Base-by-base conservation (phyloP, 1,140 invertebrate species). In the Tetragonula clypearis region DNA sequence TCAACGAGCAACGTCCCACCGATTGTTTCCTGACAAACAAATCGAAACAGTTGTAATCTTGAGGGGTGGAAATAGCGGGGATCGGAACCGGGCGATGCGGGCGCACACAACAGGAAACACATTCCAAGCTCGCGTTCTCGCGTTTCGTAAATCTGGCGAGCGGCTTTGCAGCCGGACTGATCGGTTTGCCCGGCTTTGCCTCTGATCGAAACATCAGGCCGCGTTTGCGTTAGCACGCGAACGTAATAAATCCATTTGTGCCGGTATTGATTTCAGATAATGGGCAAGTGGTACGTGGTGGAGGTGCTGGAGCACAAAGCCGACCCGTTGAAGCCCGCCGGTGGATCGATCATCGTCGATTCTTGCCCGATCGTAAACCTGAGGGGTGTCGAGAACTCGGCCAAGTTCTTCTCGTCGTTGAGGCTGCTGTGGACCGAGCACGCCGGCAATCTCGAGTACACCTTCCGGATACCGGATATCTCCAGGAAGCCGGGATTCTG, bases 201-300 rank as follows among this genome's bases (percentile, higher is more conserved):
- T 49, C 41, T 49, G 73, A 68, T 76, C 55, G 21, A 19, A 76
- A 56, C 62, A 30, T 75, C 73, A 53, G 65, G n/a, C 23, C 49
- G 60, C 72, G 62, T 76, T 66, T 66, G 11, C 62, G 30, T 77
- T 77, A 41, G 49, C 55, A 35, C 53, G 81, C 75, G 74, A 55
- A 41, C 74, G 62, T 69, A 83, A 83, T 83, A 83, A 83, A 83
- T 83, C 74, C 73, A 84, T 84, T 30, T 35, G 53, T 12, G 56
- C 21, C 53, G 26, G 35, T 85, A 77, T 75, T 72, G 72, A 74
- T 93, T 91, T 68, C 91, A 93, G 92, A 93, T 93, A 91, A 92
- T 92, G 92, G 92, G 91, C 69, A 93, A 93, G 60, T 93, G 92
- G 92, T 93, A 93, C 89, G 91, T 93, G 58, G 90, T 93, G 30